Conservation (phyloP, 1,140 invertebrate genomes). For the Manduca sexta region DNA sequence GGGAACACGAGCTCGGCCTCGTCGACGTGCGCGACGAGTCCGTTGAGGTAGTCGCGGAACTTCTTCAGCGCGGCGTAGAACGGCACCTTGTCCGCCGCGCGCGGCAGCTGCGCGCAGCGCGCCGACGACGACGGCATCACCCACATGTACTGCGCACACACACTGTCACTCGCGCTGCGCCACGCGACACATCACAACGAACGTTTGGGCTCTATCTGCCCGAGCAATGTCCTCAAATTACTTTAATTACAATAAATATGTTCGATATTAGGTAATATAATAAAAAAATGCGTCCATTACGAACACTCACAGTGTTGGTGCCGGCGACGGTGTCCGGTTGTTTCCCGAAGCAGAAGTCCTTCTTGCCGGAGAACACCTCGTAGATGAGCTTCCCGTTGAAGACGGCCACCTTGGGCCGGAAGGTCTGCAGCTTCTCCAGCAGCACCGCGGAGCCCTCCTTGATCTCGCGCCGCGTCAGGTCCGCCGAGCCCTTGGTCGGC, state of each 20-base stretch:
- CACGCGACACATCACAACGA: not conserved
- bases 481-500: slow-evolving; percentile 95
- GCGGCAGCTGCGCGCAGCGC: slow-evolving; percentile 94
- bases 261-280: too few species aligned
- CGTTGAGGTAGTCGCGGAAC: slow-evolving; percentile 95
- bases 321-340: slow-evolving; percentile 94
- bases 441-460: slow-evolving; percentile 95
- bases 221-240: too few species aligned
- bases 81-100: slow-evolving; percentile 96
- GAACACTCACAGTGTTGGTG: slow-evolving; percentile 89
- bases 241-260: too few species aligned
- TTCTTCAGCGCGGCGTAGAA: slow-evolving; percentile 97
- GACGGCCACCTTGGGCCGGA: slow-evolving; percentile 96
- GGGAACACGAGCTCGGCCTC: slow-evolving; percentile 95
- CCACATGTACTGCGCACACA: slow-evolving; percentile 89
- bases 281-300: not conserved
- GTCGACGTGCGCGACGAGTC: slow-evolving; percentile 88
- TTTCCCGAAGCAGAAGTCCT: slow-evolving; percentile 97
- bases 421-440: slow-evolving; percentile 92
- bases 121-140: slow-evolving; percentile 99
- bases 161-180: not conserved
- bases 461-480: slow-evolving; percentile 96
- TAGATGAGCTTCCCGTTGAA: slow-evolving; percentile 99
- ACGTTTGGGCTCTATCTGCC: too few species aligned
- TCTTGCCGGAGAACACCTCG: slow-evolving; percentile 97